Base-by-base conservation (phyloP, 2,797 vertebrate species). In the Botia kubotai region DNA sequence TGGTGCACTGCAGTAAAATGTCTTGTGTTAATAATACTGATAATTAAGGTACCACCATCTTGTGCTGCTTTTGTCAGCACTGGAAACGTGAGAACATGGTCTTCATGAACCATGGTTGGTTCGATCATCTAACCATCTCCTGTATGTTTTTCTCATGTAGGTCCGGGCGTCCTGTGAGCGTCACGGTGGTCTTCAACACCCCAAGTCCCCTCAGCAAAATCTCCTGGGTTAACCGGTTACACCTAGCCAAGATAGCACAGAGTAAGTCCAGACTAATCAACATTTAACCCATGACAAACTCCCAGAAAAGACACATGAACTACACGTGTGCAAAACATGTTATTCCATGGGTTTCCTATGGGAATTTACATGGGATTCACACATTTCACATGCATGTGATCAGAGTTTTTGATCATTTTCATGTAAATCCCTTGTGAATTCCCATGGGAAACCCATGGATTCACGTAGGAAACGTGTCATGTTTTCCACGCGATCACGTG, bases 181-280 rank as follows among this genome's bases (percentile, higher is more conserved):
- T 98, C 91, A 97, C 97, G 94, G 96, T 97, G 84, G 96, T 98
- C 85, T 98, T 99, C 93, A 97, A 97, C 93, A 98, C 97, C 0
- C 96, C 97, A 16, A 98, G 87, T 86, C 96, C 97, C 6, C 90
- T 98, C 58, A 98, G 96, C 89, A 98, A 98, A 91, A 97, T 98
- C 89, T 97, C 95, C 84, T 99, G 97, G 97, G 97, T 98, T 85
- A 98, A 98, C 89, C 93, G 96, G 33, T 87, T 98, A 85, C 97
- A 98, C 85, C 86, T 98, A 92, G 96, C 97, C 81, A 97, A 97
- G 93, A 95, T 97, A 0, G 96, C 95, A 66, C 94, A 94, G 72
- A 87, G 95, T 96, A 89, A 96, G 95, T 94, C 86, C 7, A 77
- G 43, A 8, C 53, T 50, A 46, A 23, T 10, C 55, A 62, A 11